Evolutionary conservation across 2,797 vertebrate genomes (phyloP).

Genomic region (Meda fulgida): DNA sequence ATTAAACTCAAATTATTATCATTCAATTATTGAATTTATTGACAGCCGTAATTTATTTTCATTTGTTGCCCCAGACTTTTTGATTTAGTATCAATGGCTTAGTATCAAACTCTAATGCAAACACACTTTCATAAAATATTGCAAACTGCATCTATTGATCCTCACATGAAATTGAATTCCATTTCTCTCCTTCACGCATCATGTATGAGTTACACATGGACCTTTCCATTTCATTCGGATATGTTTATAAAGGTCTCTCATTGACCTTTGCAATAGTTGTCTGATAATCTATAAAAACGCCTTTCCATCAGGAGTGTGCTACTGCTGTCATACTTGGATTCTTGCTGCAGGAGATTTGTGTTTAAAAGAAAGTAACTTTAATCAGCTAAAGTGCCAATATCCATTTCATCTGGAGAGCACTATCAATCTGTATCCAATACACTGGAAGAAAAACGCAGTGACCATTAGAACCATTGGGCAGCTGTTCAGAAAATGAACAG

Average conservation of each 20-base stretch:
- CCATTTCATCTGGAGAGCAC: slow-evolving; percentile 55
- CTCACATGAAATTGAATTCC: slow-evolving; percentile 40
- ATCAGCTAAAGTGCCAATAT: slow-evolving; percentile 61
- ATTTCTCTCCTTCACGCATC: slow-evolving; percentile 35
- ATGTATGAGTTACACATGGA: slow-evolving; percentile 45
- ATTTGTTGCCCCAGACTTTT: not conserved
- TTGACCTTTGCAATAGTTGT: slow-evolving; percentile 62
- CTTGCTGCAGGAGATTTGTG: slow-evolving; percentile 46
- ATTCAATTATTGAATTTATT: not conserved
- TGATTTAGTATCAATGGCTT: slow-evolving; percentile 1
- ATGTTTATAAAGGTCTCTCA: slow-evolving; percentile 60
- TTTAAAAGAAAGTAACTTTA: slow-evolving; percentile 58
- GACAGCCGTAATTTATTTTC: not conserved
- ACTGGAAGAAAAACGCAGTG: slow-evolving; percentile 66
- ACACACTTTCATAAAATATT: slow-evolving; percentile 32
- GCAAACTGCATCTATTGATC: slow-evolving; percentile 52
- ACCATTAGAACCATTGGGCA: slow-evolving; percentile 61
- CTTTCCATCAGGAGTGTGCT: slow-evolving; percentile 31
- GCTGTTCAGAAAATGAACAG: slow-evolving; percentile 7
- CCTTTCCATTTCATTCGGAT: slow-evolving; percentile 54
- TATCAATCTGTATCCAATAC: slow-evolving; percentile 56
- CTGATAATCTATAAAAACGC: slow-evolving; percentile 52
- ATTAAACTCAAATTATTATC: not conserved
- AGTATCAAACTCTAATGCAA: not conserved
- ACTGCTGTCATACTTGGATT: slow-evolving; percentile 38